Conservation (phyloP, 2,797 vertebrate species). For the Luscinia luscinia region DNA sequence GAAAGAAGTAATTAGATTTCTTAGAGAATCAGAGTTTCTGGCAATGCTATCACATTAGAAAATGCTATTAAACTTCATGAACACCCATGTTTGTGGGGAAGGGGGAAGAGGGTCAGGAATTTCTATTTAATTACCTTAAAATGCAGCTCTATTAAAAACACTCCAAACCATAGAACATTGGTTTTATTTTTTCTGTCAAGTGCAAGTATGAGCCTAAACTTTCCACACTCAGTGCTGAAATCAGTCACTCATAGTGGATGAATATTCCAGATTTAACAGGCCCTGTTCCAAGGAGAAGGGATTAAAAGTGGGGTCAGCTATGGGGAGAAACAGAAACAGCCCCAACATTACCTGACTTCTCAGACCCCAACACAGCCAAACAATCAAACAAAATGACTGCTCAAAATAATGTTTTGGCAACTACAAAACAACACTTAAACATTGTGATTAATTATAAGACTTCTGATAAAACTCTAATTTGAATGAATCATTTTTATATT, state of each 20-base stretch:
- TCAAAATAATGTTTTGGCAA: background rate
- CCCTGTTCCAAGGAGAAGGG: background rate
- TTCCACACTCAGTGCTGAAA: background rate
- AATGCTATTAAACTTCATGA: constrained; percentile 9
- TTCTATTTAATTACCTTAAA: background rate
- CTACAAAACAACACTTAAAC: background rate
- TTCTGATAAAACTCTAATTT: background rate
- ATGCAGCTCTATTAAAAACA: background rate
- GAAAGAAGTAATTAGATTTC: constrained; percentile 40
- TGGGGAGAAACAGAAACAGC: background rate
- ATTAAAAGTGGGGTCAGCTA: background rate
- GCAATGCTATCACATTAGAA: background rate
- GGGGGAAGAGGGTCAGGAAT: background rate
- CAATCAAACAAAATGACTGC: background rate
- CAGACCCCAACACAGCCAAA: background rate
- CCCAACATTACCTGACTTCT: background rate
- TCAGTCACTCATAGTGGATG: background rate
- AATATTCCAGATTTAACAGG: background rate
- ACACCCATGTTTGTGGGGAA: background rate
- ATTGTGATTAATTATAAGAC: background rate
- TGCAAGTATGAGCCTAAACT: background rate
- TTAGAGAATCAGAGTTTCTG: background rate
- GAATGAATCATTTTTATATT: background rate
- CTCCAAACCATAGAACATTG: accelerated
- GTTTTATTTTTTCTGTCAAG: background rate